Percentiles rank a stretch among this genome's conserved stretches.
Evolutionary conservation across 2,888 invertebrate genomes (phyloP).

Genomic region (Antheraea yamamai): DNA sequence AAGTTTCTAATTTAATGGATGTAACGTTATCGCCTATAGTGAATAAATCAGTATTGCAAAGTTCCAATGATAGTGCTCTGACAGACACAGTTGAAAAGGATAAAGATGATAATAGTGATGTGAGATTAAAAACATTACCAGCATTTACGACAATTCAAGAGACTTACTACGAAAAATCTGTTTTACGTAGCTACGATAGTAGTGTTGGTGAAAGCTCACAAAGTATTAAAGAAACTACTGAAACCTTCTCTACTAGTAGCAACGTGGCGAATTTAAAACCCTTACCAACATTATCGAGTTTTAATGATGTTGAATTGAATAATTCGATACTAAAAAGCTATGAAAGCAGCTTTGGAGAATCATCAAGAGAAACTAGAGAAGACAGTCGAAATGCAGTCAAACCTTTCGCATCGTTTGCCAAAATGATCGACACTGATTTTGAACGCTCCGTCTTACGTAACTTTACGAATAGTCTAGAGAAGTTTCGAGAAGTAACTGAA

Average conservation of each 20-base stretch:
- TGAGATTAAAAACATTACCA: constrained; percentile 48
- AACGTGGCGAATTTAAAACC: constrained; percentile 42
- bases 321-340: constrained; percentile 62
- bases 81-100: constrained; percentile 47
- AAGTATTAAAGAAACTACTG: constrained; percentile 42
- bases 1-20: constrained; percentile 58
- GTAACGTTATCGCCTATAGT: constrained; percentile 71
- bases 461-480: constrained; percentile 52
- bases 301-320: constrained; percentile 56
- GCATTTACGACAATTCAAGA: constrained; percentile 60
- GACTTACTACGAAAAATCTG: constrained; percentile 57
- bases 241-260: constrained; percentile 26
- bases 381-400: constrained; percentile 37
- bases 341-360: constrained; percentile 51
- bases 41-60: constrained; percentile 67
- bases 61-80: constrained; percentile 56
- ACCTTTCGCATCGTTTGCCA: constrained; percentile 42
- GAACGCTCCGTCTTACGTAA: constrained; percentile 60
- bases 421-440: constrained; percentile 53
- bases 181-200: constrained; percentile 64
- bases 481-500: constrained; percentile 38
- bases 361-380: constrained; percentile 41
- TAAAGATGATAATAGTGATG: constrained; percentile 44
- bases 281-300: constrained; percentile 51
- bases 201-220: constrained; percentile 50